Percentiles rank a stretch among this genome's conserved stretches.
phyloP scores from a whole-genome alignment of 2,797 vertebrate species.

The Chelonia mydas region DNA sequence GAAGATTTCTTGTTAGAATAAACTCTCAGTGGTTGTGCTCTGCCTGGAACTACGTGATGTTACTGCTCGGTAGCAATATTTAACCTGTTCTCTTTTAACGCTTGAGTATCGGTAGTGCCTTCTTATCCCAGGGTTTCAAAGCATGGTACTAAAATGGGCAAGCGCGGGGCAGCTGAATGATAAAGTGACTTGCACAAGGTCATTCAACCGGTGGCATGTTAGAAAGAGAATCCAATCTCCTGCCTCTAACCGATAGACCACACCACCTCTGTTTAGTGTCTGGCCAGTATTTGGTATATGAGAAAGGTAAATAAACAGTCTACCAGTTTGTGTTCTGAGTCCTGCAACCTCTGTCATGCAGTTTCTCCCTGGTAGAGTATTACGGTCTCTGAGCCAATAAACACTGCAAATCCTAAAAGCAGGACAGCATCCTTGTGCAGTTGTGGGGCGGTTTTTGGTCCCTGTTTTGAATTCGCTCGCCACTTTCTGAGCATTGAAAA shows the following conservation, averaged over 20 bases:
- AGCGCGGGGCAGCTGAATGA: rapidly evolving
- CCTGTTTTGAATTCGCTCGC: rapidly evolving
- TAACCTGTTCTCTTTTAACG: not conserved
- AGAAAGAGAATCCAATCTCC: rapidly evolving
- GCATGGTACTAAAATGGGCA: not conserved
- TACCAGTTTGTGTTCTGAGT: not conserved
- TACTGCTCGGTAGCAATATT: not conserved
- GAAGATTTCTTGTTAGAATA: not conserved
- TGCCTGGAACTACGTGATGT: not conserved
- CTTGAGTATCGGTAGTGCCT: not conserved
- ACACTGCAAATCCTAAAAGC: not conserved
- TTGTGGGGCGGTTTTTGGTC: not conserved
- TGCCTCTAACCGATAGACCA: rapidly evolving
- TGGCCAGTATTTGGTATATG: not conserved
- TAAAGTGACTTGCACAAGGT: not conserved
- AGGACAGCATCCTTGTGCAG: not conserved
- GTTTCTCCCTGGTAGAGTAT: not conserved
- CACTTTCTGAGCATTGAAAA: not conserved
- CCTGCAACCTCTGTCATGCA: not conserved
- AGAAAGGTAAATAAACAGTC: not conserved
- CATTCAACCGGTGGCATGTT: not conserved
- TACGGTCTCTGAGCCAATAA: not conserved
- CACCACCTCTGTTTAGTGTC: rapidly evolving
- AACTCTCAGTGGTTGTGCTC: not conserved
- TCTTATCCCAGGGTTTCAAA: not conserved